Evolutionary conservation across 2,797 vertebrate species (phyloP).

Genomic region (Clamator glandarius): DNA sequence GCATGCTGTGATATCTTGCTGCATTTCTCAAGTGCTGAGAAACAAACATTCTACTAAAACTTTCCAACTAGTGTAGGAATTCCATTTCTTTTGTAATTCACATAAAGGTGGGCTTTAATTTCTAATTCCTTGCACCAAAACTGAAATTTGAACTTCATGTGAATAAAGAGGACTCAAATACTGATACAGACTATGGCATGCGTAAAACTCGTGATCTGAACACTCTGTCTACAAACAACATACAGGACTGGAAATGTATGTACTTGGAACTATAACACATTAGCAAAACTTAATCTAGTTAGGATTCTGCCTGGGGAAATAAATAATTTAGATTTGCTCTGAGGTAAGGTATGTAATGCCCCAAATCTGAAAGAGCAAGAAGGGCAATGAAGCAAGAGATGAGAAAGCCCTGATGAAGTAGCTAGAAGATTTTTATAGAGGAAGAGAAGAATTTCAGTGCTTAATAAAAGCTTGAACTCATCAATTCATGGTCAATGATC

Average conservation of each 20-base stretch:
- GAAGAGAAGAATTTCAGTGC: not conserved
- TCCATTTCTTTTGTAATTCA: not conserved
- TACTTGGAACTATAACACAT: not conserved
- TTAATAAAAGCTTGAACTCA: not conserved
- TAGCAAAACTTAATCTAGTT: not conserved
- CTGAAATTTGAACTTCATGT: not conserved
- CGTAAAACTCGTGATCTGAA: not conserved
- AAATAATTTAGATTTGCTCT: not conserved
- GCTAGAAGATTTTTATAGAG: not conserved
- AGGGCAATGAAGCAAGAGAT: not conserved
- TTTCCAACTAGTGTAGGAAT: not conserved
- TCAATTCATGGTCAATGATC: not conserved
- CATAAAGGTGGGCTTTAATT: not conserved
- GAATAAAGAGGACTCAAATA: not conserved
- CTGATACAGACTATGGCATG: not conserved
- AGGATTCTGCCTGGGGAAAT: not conserved
- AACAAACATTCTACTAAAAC: not conserved
- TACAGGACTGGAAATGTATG: not conserved
- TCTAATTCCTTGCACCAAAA: not conserved
- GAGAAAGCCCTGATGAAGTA: not conserved
- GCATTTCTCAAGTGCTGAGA: not conserved
- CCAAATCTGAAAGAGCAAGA: not conserved
- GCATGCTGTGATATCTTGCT: not conserved
- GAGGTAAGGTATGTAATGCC: not conserved
- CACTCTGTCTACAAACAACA: not conserved